Evolutionary conservation across 2,888 invertebrate genomes (phyloP), one percentile per base, ranked within the genome.

Genomic region (Panzeria rudis): DNA sequence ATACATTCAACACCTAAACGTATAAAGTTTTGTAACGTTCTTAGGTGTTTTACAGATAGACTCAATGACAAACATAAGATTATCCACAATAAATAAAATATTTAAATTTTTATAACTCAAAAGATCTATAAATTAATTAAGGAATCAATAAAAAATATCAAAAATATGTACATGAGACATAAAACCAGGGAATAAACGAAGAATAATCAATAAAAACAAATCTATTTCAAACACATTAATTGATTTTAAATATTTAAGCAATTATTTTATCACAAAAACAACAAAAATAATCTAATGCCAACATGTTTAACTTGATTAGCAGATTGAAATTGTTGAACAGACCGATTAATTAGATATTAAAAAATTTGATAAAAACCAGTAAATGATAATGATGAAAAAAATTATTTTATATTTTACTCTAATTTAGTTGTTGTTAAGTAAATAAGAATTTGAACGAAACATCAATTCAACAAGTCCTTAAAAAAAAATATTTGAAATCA

Each of bases 301-400:
- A 72, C 79, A 72, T 72, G 79, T 79, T 61, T 79, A 47, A 69
- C 79, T 52, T 15, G 79, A 72, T 72, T 62, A 8, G 8, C 3
- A 52, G 13, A 68, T n/a, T 68, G n/a, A 44, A 52, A 8, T 41
- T n/a, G 17, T 41, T 17, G 1, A 15, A 29, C 20, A 41, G 32
- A 20, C 41, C 50, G 15, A 54, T 20, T 61, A 32, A 78, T 44
- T 71, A 44, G 52, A 71, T 62, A 56, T 56, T n/a, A 29, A 64
- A 23, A 44, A 29, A 35, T 59, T 32, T 59, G n/a, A 17, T 6
- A 8, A 29, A 71, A 79, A 71, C 59, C 68, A 72, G 68, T 38
- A 72, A 54, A 72, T 44, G 7, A 61, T 25, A 15, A 25, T 23
- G 4, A 38, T 41, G 47, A 62, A 72, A 79, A 9, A 76, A 66